Percentiles rank a stretch among this genome's conserved stretches.
Evolutionary conservation across 2,797 vertebrate genomes (phyloP).

Genomic region (Etheostoma nigrum): DNA sequence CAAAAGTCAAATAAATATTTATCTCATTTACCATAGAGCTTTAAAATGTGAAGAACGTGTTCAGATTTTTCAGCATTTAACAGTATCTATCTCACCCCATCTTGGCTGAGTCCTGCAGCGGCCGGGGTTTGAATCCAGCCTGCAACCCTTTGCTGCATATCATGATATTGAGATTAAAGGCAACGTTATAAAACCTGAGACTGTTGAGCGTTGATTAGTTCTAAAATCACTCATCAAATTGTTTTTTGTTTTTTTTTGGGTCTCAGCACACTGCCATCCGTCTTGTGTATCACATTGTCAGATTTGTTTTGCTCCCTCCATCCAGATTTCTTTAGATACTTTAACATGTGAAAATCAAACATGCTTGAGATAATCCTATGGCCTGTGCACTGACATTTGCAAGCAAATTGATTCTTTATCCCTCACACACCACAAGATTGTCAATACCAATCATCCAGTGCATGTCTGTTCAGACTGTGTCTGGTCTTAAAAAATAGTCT

Average conservation of each 20-base stretch:
- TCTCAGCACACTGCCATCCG: neutral
- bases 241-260: neutral
- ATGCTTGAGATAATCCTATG: constrained; percentile 32
- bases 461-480: constrained; percentile 14
- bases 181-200: constrained; percentile 15
- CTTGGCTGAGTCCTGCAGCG: too few species aligned
- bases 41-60: neutral
- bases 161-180: constrained; percentile 20
- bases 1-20: neutral
- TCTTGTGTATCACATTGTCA: constrained; percentile 30
- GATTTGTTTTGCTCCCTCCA: constrained; percentile 26
- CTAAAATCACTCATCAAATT: constrained; percentile 30
- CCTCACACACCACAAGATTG: constrained; percentile 28
- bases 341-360: constrained; percentile 37
- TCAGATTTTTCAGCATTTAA: neutral
- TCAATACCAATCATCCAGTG: constrained; percentile 26
- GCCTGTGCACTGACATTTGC: constrained; percentile 20
- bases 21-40: neutral
- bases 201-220: constrained; percentile 45
- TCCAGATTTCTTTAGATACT: constrained; percentile 48
- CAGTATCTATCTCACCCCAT: neutral
- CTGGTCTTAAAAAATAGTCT: constrained; percentile 8
- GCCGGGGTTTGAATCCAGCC: too few species aligned
- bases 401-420: constrained; percentile 11
- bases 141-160: too few species aligned